Conservation (phyloP, 2,888 invertebrate species). For the Caenorhabditis doughertyi region DNA sequence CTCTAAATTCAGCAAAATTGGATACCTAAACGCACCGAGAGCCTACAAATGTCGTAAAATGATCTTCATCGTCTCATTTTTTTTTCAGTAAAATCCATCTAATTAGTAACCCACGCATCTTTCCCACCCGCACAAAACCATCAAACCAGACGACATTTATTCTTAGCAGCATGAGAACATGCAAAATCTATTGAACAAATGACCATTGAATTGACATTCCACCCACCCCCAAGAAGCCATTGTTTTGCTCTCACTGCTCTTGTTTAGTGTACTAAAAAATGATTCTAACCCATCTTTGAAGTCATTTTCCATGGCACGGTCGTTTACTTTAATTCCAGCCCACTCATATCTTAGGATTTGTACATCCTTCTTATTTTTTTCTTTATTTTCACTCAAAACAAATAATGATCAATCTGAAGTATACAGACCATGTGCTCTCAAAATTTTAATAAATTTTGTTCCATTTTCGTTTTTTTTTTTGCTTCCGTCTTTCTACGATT, state of each 20-base stretch:
- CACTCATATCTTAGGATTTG: neutral
- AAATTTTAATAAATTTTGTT: slow-evolving; percentile 35
- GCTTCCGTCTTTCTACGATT: slow-evolving; percentile 10
- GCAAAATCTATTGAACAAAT: too few species aligned
- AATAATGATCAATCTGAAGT: neutral
- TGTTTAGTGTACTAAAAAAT: neutral
- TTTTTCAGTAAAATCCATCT: neutral
- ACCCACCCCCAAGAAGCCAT: slow-evolving; percentile 25
- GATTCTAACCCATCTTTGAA: too few species aligned
- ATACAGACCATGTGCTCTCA: neutral
- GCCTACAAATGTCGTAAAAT: too few species aligned
- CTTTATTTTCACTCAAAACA: neutral
- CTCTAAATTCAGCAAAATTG: too few species aligned
- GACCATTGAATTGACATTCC: slow-evolving; percentile 33
- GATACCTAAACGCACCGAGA: too few species aligned
- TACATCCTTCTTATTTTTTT: neutral
- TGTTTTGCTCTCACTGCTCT: neutral
- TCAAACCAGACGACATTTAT: neutral
- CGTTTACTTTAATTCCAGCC: too few species aligned
- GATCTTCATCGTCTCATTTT: neutral
- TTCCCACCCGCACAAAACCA: neutral
- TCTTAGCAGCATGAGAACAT: neutral
- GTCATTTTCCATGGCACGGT: too few species aligned
- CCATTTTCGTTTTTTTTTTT: neutral
- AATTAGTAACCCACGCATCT: neutral